Conservation (phyloP, 2,888 invertebrate genomes). For the Rhogogaster chlorosoma region DNA sequence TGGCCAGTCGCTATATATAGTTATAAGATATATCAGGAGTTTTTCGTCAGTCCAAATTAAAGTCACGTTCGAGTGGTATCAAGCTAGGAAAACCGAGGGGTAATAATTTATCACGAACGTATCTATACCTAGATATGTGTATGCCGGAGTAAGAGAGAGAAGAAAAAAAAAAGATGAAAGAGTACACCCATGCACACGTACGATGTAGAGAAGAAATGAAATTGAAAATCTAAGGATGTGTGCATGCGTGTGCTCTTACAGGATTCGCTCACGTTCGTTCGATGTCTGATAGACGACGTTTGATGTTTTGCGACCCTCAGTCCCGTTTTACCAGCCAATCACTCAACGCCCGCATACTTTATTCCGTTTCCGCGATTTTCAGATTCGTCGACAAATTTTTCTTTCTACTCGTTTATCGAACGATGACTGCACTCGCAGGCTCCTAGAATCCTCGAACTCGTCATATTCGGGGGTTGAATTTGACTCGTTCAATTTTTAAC, state of each 20-base stretch:
- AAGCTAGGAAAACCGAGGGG: background rate
- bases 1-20: background rate
- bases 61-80: conserved; percentile 23
- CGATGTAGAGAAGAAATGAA: conserved; percentile 11
- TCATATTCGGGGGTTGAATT: too few relatives aligned
- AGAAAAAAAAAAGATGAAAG: background rate
- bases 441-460: background rate
- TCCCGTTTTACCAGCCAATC: conserved; percentile 40
- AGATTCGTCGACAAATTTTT: conserved; percentile 58
- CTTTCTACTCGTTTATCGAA: conserved; percentile 7
- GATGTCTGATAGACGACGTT: conserved; percentile 43
- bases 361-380: conserved; percentile 53
- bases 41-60: conserved; percentile 27
- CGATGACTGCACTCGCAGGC: background rate
- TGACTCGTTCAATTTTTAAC: background rate
- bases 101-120: conserved; percentile 14
- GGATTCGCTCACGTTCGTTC: conserved; percentile 34
- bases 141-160: background rate
- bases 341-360: conserved; percentile 48
- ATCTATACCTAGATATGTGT: background rate
- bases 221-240: conserved; percentile 34
- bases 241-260: background rate
- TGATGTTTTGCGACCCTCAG: conserved; percentile 39
- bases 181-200: background rate
- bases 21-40: conserved; percentile 38